Base-by-base conservation (phyloP, 2,888 invertebrate genomes). In the Mythimna pallens region DNA sequence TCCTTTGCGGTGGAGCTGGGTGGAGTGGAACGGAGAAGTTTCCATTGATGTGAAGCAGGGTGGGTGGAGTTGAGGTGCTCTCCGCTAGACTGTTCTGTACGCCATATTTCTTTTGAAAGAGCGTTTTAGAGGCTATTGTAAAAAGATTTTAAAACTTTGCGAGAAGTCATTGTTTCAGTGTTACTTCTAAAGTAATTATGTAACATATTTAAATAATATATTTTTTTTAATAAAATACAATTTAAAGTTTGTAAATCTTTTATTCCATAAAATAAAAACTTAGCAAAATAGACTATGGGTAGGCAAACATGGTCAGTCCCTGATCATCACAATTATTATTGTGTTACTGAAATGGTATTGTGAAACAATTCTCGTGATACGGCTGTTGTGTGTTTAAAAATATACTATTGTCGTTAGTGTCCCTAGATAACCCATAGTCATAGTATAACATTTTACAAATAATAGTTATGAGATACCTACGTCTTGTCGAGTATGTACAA, bases 251-350 rank as follows among this genome's bases (percentile, higher is more conserved):
- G 6, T 72, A 55, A 57, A 71, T 30, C 10, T 78, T 79, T 75
- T 57, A 75, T 75, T 79, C 0, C 57, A 57, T 12, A 40, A 79
- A 78, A 71, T 61, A 70, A 70, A 34, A 57, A 57, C 50, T 74
- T 73, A 69, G 14, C 65, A 73, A 73, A 47, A 66, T 30, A 50
- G 30, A 77, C 25, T 69, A 68, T 58, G 36, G 40, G 57, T 40
- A n/a, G 17, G 58, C 3, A 57, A 50, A 20, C 7, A 34, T 47
- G 47, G 25, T 54, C 7, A 66, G 5, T 65, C 14, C 5, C 7
- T n/a, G n/a, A 75, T 36, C 25, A 47, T 57, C 36, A 47, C 63
- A 25, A 73, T 22, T 47, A 47, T 47, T 12, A 43, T n/a, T 43
- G 43, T 43, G 14, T 43, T 43, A 43, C 5, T 40, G 40, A 43